Conservation (phyloP, 2,797 vertebrate species). For the Avahi laniger region DNA sequence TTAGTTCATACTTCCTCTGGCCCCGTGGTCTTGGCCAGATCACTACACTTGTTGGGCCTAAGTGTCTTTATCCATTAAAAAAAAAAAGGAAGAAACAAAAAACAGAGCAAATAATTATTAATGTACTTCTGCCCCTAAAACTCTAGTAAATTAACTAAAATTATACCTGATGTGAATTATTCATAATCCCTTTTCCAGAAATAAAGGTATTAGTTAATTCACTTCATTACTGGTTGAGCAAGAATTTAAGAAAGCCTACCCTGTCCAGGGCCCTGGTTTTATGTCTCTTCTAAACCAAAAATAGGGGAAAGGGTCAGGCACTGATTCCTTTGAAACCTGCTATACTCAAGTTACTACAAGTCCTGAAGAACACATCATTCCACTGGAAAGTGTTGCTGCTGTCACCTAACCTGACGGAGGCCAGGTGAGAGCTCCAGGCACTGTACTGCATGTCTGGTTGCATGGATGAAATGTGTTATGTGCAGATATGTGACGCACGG, state of each 20-base stretch:
- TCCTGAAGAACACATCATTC: not conserved
- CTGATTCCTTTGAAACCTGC: too few relatives aligned
- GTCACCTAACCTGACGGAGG: too few relatives aligned
- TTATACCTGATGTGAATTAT: not conserved
- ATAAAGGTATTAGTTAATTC: not conserved
- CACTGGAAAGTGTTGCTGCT: fast-evolving
- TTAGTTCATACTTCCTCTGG: not conserved
- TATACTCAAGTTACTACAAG: not conserved
- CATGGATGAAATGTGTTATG: not conserved
- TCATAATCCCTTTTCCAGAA: not conserved
- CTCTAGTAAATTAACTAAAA: not conserved
- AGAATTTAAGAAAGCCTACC: not conserved
- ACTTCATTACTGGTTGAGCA: not conserved
- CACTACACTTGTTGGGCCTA: not conserved
- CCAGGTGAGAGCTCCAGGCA: fast-evolving
- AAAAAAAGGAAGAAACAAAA: not conserved
- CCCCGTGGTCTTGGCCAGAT: not conserved
- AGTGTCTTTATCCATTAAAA: not conserved
- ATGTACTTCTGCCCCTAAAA: not conserved
- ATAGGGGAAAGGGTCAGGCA: not conserved
- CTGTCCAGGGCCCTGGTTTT: not conserved
- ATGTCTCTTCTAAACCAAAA: not conserved
- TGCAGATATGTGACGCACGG: not conserved
- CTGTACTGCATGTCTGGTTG: not conserved
- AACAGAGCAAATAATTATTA: not conserved